Conservation (phyloP, 2,113 vertebrate species). For the Rhinoderma darwinii region DNA sequence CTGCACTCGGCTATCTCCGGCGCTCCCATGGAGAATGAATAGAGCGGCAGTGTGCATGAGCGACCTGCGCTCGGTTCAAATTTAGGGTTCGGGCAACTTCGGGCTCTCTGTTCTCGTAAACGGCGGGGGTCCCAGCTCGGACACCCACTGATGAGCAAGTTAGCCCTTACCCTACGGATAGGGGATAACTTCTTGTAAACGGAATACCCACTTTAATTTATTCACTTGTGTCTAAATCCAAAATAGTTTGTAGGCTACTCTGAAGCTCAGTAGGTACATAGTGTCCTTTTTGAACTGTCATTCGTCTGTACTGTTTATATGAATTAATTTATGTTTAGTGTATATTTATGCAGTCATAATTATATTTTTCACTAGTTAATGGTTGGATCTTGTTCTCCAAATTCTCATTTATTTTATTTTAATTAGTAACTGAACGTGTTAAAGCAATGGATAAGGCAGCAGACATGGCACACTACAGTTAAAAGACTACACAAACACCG, state of each 20-base stretch:
- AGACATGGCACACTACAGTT: not conserved
- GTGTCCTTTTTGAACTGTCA: not conserved
- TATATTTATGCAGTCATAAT: not conserved
- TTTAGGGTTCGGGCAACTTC: too few relatives aligned
- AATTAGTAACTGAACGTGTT: not conserved
- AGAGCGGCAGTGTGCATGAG: too few relatives aligned
- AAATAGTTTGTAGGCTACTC: not conserved
- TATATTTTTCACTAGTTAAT: not conserved
- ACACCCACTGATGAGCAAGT: too few relatives aligned
- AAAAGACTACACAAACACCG: not conserved
- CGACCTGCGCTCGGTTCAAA: too few relatives aligned
- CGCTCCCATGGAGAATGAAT: too few relatives aligned
- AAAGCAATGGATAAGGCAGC: not conserved
- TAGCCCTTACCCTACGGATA: too few relatives aligned
- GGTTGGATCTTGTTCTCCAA: not conserved
- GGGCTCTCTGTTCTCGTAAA: too few relatives aligned
- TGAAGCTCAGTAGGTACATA: not conserved
- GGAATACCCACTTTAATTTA: too few relatives aligned
- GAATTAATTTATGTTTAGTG: not conserved
- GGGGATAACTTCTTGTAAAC: too few relatives aligned
- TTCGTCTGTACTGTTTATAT: not conserved
- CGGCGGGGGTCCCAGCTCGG: too few relatives aligned
- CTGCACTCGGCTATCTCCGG: too few relatives aligned
- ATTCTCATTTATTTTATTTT: not conserved
- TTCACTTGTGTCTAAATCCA: not conserved